phyloP scores from a whole-genome alignment of 2,797 vertebrate genomes.

The Pangasius sanitwongsei region DNA sequence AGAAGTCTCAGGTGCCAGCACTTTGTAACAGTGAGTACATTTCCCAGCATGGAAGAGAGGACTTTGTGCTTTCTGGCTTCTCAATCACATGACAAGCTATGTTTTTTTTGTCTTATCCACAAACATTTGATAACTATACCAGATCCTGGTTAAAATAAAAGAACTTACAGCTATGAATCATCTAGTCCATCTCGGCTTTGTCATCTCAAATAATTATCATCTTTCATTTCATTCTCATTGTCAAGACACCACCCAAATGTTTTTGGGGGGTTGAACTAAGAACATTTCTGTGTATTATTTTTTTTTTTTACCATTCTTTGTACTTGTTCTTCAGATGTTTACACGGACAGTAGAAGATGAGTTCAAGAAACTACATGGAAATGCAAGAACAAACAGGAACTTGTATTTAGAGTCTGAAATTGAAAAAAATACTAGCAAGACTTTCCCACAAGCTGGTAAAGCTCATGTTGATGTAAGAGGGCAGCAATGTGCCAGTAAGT shows the following conservation, averaged over 20 bases:
- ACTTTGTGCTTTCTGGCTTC: background rate
- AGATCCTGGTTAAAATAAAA: background rate
- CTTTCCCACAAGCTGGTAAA: background rate
- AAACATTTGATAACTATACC: background rate
- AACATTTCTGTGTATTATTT: background rate
- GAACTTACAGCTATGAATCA: background rate
- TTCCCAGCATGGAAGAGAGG: background rate
- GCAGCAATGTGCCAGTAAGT: background rate
- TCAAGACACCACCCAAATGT: background rate
- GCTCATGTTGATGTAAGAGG: conserved; percentile 5
- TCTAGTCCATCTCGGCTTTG: background rate
- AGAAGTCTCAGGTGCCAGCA: background rate
- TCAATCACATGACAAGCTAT: background rate
- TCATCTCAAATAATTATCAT: background rate
- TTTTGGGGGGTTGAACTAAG: background rate
- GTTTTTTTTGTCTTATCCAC: background rate
- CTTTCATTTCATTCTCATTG: background rate
- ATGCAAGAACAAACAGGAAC: background rate
- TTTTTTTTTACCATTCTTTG: background rate
- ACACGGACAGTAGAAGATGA: too few species aligned
- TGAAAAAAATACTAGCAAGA: background rate
- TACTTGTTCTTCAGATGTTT: background rate
- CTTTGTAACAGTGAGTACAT: background rate
- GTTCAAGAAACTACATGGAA: background rate
- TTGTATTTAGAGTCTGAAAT: background rate